These are phyloP conservation scores for Siniperca scherzeri DNA, from an alignment of 2,797 vertebrate genomes.

Conservation along the genomic window DNA sequence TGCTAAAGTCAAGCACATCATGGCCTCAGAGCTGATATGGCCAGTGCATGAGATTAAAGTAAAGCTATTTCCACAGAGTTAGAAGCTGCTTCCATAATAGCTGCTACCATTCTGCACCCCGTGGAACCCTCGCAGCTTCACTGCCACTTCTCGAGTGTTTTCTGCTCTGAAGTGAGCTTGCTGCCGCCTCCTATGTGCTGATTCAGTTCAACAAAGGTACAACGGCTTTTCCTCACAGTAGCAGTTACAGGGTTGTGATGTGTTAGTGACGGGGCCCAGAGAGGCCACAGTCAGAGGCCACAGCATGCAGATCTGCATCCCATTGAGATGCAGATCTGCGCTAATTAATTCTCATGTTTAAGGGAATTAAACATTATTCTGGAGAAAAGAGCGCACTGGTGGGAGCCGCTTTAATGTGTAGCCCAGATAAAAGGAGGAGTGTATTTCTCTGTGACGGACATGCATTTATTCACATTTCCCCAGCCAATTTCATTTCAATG, in stretches of 20 bases:
- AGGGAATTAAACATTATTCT: constrained; percentile 85
- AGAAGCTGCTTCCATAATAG: constrained; percentile 27
- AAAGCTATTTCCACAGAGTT: constrained; percentile 30
- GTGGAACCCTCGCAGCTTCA: constrained; percentile 7
- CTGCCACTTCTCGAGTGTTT: constrained; percentile 2
- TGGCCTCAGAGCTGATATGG: constrained; percentile 2
- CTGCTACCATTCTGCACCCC: not conserved
- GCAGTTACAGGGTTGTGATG: constrained; percentile 15
- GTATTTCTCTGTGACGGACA: constrained; percentile 71
- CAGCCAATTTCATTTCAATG: constrained; percentile 84
- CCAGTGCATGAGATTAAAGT: constrained; percentile 18
- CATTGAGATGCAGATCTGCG: constrained; percentile 86
- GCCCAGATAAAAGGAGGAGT: constrained; percentile 82
- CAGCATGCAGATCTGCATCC: constrained; percentile 59
- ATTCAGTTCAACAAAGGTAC: constrained; percentile 43
- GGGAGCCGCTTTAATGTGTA: constrained; percentile 80
- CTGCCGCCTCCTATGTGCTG: constrained; percentile 39
- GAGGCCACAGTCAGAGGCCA: constrained; percentile 33
- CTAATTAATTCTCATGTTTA: constrained; percentile 89
- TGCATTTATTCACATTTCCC: constrained; percentile 77
- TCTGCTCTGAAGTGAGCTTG: not conserved
- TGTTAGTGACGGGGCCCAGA: constrained; percentile 31
- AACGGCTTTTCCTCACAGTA: not conserved
- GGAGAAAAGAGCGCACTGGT: constrained; percentile 73
- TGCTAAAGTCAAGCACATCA: not conserved